Base-by-base conservation (phyloP, 1,140 invertebrate species). In the Popillia japonica region DNA sequence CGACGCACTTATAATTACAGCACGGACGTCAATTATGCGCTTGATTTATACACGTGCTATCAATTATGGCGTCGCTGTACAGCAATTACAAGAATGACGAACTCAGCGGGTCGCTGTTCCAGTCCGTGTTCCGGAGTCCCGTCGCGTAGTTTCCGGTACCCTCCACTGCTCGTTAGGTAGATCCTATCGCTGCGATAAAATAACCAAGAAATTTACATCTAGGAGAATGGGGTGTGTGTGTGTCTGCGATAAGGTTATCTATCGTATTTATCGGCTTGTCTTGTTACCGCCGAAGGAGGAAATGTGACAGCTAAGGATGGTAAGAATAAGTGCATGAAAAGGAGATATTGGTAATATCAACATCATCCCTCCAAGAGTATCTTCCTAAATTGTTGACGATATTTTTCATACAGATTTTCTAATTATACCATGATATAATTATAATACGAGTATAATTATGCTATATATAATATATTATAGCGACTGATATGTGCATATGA, bases 181-280 rank as follows among this genome's bases (percentile, higher is more conserved):
- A 64, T 64, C 23, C 61, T 64, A 17, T 27, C 61, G 61, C 17
- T n/a, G 11, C 61, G 61, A 64, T 64, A 64, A 64, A 17, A 20
- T 64, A 64, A 27, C 61, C 61, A 64, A 27, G 20, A 64, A 64
- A 64, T 27, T 64, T 23, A 64, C 61, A 64, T 64, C 61, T 10
- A 64, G 17, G n/a, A 17, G 61, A 64, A 48, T 4, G 17, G 11
- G 17, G 20, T 11, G 10, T 6, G 22, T 64, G 17, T 64, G 61
- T 64, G 17, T 48, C 17, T 48, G 44, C 61, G 61, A 64, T 27
- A 27, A 27, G 61, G 17, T 14, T 48, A 7, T 64, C 17, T 64
- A 64, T 23, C 61, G 61, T 27, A 27, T 64, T 22, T 64, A 64
- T 64, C 61, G 61, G 22, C 7, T 20, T 2, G 23, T 27, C 23